A percentile compares a stretch with the other conserved stretches of the same genome.
Conservation (phyloP, 2,888 invertebrate species). For the Melieria omissa region DNA sequence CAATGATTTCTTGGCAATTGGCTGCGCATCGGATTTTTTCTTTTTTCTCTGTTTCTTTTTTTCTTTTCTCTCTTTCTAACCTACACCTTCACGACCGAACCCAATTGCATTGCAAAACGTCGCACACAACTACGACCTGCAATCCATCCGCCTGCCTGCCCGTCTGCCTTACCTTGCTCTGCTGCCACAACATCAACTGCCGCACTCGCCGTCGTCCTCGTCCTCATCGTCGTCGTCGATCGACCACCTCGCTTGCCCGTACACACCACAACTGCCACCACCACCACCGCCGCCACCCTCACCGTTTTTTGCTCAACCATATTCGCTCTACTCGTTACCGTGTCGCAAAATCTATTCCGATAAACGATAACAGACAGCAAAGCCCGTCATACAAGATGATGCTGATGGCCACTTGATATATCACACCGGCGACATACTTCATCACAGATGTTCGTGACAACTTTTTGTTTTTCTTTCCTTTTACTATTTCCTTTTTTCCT, state of each 20-base stretch:
- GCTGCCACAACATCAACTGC: constrained; percentile 28
- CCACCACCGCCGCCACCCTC: constrained; percentile 42
- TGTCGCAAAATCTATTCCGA: constrained; percentile 11
- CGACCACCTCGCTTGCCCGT: constrained; percentile 39
- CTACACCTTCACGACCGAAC: constrained; percentile 43
- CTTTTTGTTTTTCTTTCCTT: constrained; percentile 66
- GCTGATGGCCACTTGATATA: constrained; percentile 99
- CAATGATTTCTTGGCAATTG: constrained; percentile 19
- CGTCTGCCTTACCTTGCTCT: constrained; percentile 19
- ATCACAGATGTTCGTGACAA: constrained; percentile 99
- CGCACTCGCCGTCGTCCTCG: background rate
- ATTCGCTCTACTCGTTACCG: constrained; percentile 31
- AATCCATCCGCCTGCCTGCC: constrained; percentile 29
- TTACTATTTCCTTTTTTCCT: constrained; percentile 42
- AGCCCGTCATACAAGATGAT: constrained; percentile 97
- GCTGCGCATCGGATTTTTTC: constrained; percentile 34
- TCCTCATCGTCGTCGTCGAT: background rate
- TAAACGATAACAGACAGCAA: constrained; percentile 63
- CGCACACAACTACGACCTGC: constrained; percentile 33
- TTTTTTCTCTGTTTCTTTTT: constrained; percentile 47
- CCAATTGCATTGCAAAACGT: constrained; percentile 35
- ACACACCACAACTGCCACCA: constrained; percentile 45
- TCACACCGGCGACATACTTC: constrained; percentile 98
- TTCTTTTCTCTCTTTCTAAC: constrained; percentile 50
- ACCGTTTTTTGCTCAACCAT: constrained; percentile 35